These are phyloP conservation scores for Podarcis raffonei DNA, from an alignment of 2,113 vertebrate species.

Conservation along the genomic window DNA sequence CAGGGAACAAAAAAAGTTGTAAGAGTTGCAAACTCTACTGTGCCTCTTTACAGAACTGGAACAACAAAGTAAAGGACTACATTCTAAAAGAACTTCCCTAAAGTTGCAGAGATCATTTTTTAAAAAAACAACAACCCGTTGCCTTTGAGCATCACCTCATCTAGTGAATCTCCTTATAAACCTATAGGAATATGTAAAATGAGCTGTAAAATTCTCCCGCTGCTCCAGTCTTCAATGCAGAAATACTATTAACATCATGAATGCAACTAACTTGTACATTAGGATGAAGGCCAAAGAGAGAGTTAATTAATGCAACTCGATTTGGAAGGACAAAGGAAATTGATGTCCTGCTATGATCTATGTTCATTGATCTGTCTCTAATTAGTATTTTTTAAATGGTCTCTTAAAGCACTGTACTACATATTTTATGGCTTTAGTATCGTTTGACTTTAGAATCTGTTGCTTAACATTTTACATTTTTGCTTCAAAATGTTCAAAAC, in stretches of 20 bases:
- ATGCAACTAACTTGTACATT: slow-evolving; percentile 23
- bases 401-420: slow-evolving; percentile 62
- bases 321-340: slow-evolving; percentile 74
- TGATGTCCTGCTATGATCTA: slow-evolving; percentile 63
- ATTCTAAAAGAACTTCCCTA: background rate
- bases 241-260: slow-evolving; percentile 42
- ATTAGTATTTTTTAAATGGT: slow-evolving; percentile 67
- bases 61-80: background rate
- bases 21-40: background rate
- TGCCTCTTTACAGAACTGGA: background rate
- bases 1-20: background rate
- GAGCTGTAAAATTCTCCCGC: slow-evolving; percentile 16
- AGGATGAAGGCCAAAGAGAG: slow-evolving; percentile 52
- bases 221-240: background rate
- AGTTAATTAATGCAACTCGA: slow-evolving; percentile 67
- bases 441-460: slow-evolving; percentile 35
- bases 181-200: background rate
- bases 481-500: slow-evolving; percentile 20
- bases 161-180: background rate
- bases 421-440: slow-evolving; percentile 60
- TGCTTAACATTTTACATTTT: slow-evolving; percentile 15
- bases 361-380: slow-evolving; percentile 63
- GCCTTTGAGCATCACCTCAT: background rate
- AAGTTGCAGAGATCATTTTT: background rate
- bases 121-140: background rate